These are phyloP conservation scores for Chymomyza amoena DNA, from an alignment of 2,888 invertebrate species.

Conservation along the genomic window DNA sequence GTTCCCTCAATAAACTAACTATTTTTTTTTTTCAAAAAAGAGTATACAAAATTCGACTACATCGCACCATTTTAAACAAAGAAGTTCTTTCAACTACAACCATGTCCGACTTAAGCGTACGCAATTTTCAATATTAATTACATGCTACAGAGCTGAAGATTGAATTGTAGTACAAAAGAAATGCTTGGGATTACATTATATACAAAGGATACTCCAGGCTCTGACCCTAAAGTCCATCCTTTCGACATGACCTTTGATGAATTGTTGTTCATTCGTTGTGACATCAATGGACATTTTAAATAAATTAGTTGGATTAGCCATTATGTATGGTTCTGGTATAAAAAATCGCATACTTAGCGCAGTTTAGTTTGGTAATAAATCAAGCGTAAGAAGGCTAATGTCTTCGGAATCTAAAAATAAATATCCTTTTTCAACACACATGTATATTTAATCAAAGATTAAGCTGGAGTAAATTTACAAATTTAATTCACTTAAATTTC, in stretches of 20 bases:
- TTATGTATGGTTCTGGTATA: constrained; percentile 29
- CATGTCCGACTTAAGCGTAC: constrained; percentile 10
- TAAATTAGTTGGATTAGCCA: constrained; percentile 67
- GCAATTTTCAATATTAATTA: constrained; percentile 67
- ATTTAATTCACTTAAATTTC: constrained; percentile 45
- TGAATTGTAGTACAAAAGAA: constrained; percentile 16
- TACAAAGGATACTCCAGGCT: constrained; percentile 56
- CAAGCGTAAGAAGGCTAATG: neutral
- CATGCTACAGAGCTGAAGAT: constrained; percentile 23
- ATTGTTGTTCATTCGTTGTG: constrained; percentile 66
- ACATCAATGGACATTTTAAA: constrained; percentile 71
- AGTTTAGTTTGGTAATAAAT: neutral
- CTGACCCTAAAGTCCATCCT: constrained; percentile 58
- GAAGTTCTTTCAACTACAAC: too few species aligned
- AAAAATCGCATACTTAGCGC: neutral
- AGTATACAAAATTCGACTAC: too few species aligned
- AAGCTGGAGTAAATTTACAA: constrained; percentile 24
- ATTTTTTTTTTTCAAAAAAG: too few species aligned
- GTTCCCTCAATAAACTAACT: too few species aligned
- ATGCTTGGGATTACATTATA: constrained; percentile 33
- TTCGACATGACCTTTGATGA: constrained; percentile 66
- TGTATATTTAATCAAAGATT: constrained; percentile 9
- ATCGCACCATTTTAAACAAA: too few species aligned
- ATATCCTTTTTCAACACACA: neutral
- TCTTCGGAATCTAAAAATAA: neutral